A percentile compares a stretch with the other conserved stretches of the same genome.
phyloP scores from a whole-genome alignment of 2,888 invertebrate species.

The Leucania comma region DNA sequence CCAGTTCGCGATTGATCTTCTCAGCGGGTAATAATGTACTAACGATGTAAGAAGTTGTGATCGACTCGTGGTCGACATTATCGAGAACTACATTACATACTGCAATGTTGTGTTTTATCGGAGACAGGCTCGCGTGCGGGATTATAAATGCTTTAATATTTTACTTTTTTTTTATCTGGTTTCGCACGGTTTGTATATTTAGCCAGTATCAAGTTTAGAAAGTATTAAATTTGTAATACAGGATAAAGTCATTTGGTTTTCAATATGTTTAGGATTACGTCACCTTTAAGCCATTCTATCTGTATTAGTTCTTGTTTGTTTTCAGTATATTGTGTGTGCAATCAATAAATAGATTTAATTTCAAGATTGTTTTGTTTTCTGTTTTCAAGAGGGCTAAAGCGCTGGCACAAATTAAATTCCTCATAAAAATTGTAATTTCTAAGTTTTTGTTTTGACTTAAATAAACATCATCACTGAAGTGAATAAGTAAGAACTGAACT shows the following conservation, averaged over 20 bases:
- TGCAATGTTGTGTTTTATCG: slow-evolving; percentile 20
- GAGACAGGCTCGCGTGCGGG: background rate
- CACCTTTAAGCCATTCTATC: too few relatives aligned
- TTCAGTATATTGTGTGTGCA: too few relatives aligned
- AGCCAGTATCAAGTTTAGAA: too few relatives aligned
- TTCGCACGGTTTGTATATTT: too few relatives aligned
- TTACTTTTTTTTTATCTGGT: background rate
- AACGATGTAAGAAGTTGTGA: slow-evolving; percentile 43
- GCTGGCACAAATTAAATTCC: too few relatives aligned
- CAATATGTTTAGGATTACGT: too few relatives aligned
- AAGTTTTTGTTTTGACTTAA: background rate
- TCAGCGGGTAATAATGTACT: slow-evolving; percentile 41
- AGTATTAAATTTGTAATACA: too few relatives aligned
- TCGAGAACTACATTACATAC: slow-evolving; percentile 17
- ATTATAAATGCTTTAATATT: slow-evolving; percentile 8
- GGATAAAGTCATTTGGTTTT: too few relatives aligned
- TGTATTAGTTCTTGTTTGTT: too few relatives aligned
- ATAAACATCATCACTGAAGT: background rate
- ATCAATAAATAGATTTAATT: too few relatives aligned
- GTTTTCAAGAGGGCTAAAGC: too few relatives aligned
- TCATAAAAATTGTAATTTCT: background rate
- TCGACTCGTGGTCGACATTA: slow-evolving; percentile 22
- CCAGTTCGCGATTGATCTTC: slow-evolving; percentile 45
- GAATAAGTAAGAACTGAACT: background rate
- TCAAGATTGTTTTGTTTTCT: too few relatives aligned